Evolutionary conservation across 2,888 invertebrate species (phyloP).

Genomic region (Hyposoter dolosus): DNA sequence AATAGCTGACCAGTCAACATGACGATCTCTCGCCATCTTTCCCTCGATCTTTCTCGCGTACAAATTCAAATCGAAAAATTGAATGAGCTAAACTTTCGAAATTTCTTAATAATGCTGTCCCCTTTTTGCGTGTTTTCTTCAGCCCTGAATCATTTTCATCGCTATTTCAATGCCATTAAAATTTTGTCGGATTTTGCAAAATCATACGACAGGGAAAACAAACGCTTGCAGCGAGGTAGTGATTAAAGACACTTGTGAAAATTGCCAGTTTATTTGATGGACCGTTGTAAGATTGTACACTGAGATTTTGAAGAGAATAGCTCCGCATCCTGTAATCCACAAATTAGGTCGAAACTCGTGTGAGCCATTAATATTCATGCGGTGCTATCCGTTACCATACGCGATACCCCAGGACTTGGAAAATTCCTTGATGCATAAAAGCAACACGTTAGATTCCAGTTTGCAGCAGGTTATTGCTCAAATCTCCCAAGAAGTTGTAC

Average conservation of each 20-base stretch:
- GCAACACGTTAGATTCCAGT: slow-evolving; percentile 16
- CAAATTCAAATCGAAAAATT: slow-evolving; percentile 88
- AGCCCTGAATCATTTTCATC: slow-evolving; percentile 54
- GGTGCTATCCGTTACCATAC: slow-evolving; percentile 12
- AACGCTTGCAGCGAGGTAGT: slow-evolving; percentile 2
- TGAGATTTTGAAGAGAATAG: slow-evolving; percentile 35
- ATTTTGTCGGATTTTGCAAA: slow-evolving; percentile 22
- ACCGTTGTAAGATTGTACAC: slow-evolving; percentile 26
- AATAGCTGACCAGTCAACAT: slow-evolving; percentile 73
- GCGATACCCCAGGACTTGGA: slow-evolving; percentile 1
- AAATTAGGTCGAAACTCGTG: slow-evolving; percentile 48
- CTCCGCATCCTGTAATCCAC: slow-evolving; percentile 19
- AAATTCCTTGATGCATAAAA: slow-evolving; percentile 18
- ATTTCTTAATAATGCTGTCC: slow-evolving; percentile 76
- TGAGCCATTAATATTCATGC: slow-evolving; percentile 47
- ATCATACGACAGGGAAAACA: background rate
- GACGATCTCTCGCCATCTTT: slow-evolving; percentile 79
- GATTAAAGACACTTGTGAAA: slow-evolving; percentile 33
- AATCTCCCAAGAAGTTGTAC: background rate
- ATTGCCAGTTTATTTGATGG: slow-evolving; percentile 32
- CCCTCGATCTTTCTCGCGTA: slow-evolving; percentile 82
- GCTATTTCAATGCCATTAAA: background rate
- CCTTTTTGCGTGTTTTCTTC: slow-evolving; percentile 50
- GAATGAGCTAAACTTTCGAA: slow-evolving; percentile 87
- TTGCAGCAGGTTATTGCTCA: slow-evolving; percentile 1